Evolutionary conservation across 2,797 vertebrate genomes (phyloP), one percentile per base, ranked within the genome.

Genomic region (Cheirogaleus major): DNA sequence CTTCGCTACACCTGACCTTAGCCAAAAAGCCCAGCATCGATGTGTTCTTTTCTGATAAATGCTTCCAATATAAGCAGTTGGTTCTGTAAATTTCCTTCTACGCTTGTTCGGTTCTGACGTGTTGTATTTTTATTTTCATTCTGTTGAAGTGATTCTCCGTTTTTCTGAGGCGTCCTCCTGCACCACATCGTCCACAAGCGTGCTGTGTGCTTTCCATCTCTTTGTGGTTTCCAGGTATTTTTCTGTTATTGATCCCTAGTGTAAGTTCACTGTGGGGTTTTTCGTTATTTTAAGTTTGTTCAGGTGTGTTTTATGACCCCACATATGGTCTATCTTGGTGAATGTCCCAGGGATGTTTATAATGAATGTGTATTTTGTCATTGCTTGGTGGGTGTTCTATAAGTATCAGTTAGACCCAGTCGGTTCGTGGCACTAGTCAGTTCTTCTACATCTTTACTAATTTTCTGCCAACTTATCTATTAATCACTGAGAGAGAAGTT

Each of bases 71-170:
- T 43, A 70, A 63, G 23, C 9, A 69, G 43, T 89, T 52, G 65
- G 50, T 67, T 67, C 63, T 83, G 27, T 43, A 50, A 38, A 45
- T 88, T 83, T 87, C 9, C n/a, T 67, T 96, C 45, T 70, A 57
- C 83, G 30, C 79, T 35, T 57, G 20, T 30, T 67, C 79, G 38
- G 30, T 63, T 89, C 76, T 75, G 12, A 45, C 30, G 67, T 25
- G 8, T 30, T 83, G 3, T 65, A 55, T 83, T 86, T 88, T 92
- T 73, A 72, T 91, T 75, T 95, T 84, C 41, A 80, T 52, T 83
- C 25, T 5, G 35, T 72, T 83, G 17, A 80, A 30, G 57, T n/a
- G 43, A 83, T 50, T 88, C 89, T 12, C 5, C 32, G 3, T 79
- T 65, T 95, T 91, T 59, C 70, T 73, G 57, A 78, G 72, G 63